Evolutionary conservation across 92 coral and sea anemone species (phyloP).

Genomic region (Blastomussa wellsi): DNA sequence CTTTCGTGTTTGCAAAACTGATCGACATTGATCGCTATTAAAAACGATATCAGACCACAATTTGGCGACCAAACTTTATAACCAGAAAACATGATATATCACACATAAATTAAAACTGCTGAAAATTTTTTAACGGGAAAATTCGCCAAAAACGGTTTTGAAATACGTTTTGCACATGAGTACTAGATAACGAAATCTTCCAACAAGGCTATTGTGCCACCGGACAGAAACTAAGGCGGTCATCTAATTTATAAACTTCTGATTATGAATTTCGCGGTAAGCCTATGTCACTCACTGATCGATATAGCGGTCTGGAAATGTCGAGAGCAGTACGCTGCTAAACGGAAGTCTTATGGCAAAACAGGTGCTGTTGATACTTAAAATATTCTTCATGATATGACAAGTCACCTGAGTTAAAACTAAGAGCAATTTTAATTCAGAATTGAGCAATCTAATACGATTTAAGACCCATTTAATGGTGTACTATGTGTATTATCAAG

Average conservation of each 20-base stretch:
- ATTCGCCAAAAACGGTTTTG: neutral
- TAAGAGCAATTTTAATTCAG: neutral
- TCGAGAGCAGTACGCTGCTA: neutral
- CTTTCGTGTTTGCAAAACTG: neutral
- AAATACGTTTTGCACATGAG: neutral
- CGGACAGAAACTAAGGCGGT: neutral
- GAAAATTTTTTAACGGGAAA: neutral
- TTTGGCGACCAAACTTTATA: conserved; percentile 4
- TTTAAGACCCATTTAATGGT: too few relatives aligned
- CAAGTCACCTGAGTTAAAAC: neutral
- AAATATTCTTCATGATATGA: neutral
- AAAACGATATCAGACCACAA: neutral
- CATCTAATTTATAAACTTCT: neutral
- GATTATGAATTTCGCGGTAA: neutral
- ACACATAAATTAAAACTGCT: neutral
- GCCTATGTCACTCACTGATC: neutral
- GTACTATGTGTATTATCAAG: too few relatives aligned
- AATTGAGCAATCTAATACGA: neutral
- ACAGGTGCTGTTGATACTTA: neutral
- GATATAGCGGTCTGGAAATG: neutral
- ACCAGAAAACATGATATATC: neutral
- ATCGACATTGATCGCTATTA: neutral
- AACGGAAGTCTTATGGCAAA: neutral
- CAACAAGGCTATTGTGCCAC: neutral
- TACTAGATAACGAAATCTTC: neutral